Percentiles rank a stretch among this genome's conserved stretches.
Conservation (phyloP, 1,140 invertebrate species). For the Oryzaephilus surinamensis region DNA sequence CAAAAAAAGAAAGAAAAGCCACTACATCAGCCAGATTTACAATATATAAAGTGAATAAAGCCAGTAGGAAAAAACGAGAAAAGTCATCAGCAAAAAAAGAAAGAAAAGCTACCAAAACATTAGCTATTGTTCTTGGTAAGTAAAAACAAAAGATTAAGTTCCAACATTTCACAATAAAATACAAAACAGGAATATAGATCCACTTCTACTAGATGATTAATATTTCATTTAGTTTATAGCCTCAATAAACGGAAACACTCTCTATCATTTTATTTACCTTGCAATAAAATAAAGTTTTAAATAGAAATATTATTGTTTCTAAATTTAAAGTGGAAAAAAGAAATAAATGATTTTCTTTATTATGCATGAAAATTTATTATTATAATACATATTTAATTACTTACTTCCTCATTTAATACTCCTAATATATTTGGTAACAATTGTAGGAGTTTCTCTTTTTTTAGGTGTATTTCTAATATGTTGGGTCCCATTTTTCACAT, state of each 20-base stretch:
- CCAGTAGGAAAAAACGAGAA: conserved; percentile 87
- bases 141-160: conserved; percentile 11
- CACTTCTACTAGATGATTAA: not conserved
- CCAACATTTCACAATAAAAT: not conserved
- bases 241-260: not conserved
- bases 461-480: conserved; percentile 87
- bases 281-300: too few species aligned
- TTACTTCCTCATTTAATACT: too few species aligned
- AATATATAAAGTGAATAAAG: conserved; percentile 87
- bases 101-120: conserved; percentile 97
- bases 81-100: conserved; percentile 93
- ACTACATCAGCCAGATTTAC: conserved; percentile 66
- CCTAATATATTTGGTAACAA: too few species aligned
- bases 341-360: too few species aligned
- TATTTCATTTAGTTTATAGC: not conserved
- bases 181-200: too few species aligned
- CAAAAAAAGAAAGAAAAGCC: conserved; percentile 61
- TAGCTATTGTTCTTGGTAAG: conserved; percentile 96
- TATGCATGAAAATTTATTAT: too few species aligned
- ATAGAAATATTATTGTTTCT: too few species aligned
- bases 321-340: too few species aligned
- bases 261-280: too few species aligned
- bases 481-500: conserved; percentile 99
- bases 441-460: conserved; percentile 24
- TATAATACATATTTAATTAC: too few species aligned